phyloP scores from a whole-genome alignment of 2,888 invertebrate genomes.

The Cerastis rubricosa region DNA sequence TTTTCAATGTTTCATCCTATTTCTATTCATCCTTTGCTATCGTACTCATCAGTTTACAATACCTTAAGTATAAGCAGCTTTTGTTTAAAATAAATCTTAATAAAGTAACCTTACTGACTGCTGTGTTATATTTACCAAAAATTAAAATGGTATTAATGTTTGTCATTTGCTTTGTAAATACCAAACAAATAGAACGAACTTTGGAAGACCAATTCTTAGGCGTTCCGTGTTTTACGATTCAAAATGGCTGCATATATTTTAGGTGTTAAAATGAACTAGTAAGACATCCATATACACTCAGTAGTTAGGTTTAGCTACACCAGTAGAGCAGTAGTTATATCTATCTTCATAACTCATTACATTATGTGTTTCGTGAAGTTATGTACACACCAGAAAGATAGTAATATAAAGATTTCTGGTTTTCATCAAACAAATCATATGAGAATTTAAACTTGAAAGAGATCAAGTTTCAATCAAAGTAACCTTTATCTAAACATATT shows the following conservation, averaged over 20 bases:
- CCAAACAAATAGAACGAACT: constrained; percentile 25
- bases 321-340: constrained; percentile 62
- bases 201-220: constrained; percentile 43
- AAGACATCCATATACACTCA: constrained; percentile 50
- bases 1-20: not conserved
- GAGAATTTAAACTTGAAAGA: not conserved
- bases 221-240: constrained; percentile 21
- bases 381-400: not conserved
- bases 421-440: not conserved
- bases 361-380: constrained; percentile 60
- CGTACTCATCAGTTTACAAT: constrained; percentile 45
- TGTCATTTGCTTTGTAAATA: constrained; percentile 14
- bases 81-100: constrained; percentile 28
- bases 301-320: constrained; percentile 64
- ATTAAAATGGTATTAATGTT: constrained; percentile 7
- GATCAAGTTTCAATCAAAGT: not conserved
- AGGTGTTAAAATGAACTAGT: constrained; percentile 15
- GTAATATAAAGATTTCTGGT: not conserved
- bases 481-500: not conserved
- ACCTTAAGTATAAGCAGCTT: constrained; percentile 59
- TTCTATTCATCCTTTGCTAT: constrained; percentile 50
- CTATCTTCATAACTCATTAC: constrained; percentile 61
- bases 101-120: constrained; percentile 34
- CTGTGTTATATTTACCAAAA: constrained; percentile 27
- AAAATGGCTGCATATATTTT: constrained; percentile 56